phyloP scores from a whole-genome alignment of 30 jellyfish, hydroid and myxozoan genomes.

The Sanderia malayensis region DNA sequence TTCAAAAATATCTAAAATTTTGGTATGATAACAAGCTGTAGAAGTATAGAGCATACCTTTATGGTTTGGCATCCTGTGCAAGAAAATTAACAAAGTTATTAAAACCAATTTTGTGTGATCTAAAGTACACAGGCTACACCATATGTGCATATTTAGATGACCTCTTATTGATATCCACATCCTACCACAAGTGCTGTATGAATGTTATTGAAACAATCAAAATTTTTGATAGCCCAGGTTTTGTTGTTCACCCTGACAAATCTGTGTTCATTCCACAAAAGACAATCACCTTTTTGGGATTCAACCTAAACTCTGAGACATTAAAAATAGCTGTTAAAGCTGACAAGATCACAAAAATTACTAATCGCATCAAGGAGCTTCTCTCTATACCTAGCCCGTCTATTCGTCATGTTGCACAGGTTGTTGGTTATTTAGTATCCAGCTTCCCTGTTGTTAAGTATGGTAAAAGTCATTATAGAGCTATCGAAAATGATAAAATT shows the following conservation, averaged over 20 bases:
- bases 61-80: too few relatives aligned
- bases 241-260: too few relatives aligned
- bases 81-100: slow-evolving; percentile 13
- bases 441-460: too few relatives aligned
- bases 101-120: background rate
- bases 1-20: slow-evolving; percentile 31
- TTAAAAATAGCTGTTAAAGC: too few relatives aligned
- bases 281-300: background rate
- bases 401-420: too few relatives aligned
- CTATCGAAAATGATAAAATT: too few relatives aligned
- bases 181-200: background rate
- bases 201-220: background rate
- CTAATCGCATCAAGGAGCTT: too few relatives aligned
- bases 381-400: too few relatives aligned
- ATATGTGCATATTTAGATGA: slow-evolving; percentile 13
- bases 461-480: too few relatives aligned
- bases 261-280: background rate
- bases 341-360: too few relatives aligned
- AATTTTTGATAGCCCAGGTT: slow-evolving; percentile 5
- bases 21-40: background rate
- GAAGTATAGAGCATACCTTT: background rate
- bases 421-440: too few relatives aligned
- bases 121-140: background rate
- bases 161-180: background rate
- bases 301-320: too few relatives aligned